A percentile compares a stretch with the other conserved stretches of the same genome.
Evolutionary conservation across 2,797 vertebrate genomes (phyloP).

Genomic region (Peromyscus nudipes): DNA sequence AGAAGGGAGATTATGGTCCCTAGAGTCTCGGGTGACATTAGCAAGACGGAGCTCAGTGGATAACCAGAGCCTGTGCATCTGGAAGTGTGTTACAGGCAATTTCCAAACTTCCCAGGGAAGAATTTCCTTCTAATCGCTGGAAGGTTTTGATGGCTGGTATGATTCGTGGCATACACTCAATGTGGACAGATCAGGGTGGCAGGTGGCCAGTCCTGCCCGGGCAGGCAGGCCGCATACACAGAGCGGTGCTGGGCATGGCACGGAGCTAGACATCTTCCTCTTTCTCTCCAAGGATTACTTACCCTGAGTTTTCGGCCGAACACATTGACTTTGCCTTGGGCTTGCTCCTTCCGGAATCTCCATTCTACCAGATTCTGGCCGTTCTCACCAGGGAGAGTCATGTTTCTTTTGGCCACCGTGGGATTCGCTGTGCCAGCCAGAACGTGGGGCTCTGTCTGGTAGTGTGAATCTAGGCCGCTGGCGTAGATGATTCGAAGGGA

Average conservation of each 20-base stretch:
- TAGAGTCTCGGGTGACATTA: neutral
- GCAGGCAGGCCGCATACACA: fast-evolving
- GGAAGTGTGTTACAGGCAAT: neutral
- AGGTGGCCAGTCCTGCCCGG: fast-evolving
- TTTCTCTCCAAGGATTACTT: conserved; percentile 65
- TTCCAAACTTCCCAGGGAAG: neutral
- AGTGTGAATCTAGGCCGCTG: conserved; percentile 97
- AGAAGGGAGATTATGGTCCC: neutral
- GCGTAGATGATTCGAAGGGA: conserved; percentile 96
- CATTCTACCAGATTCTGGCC: conserved; percentile 98
- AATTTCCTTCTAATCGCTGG: neutral
- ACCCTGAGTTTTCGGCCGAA: conserved; percentile 98
- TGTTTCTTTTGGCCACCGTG: conserved; percentile 96
- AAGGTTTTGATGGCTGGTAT: neutral
- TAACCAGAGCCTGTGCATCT: neutral
- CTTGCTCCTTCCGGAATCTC: conserved; percentile 98
- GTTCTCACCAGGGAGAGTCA: conserved; percentile 97
- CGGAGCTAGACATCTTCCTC: neutral
- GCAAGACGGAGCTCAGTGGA: neutral
- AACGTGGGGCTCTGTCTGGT: conserved; percentile 97
- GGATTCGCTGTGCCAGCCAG: conserved; percentile 97
- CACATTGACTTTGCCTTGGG: conserved; percentile 96
- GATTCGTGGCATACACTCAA: fast-evolving
- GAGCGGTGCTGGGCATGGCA: neutral
- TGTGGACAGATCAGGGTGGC: fast-evolving